phyloP scores from a whole-genome alignment of 2,113 vertebrate genomes.

The Stictonetta naevosa region DNA sequence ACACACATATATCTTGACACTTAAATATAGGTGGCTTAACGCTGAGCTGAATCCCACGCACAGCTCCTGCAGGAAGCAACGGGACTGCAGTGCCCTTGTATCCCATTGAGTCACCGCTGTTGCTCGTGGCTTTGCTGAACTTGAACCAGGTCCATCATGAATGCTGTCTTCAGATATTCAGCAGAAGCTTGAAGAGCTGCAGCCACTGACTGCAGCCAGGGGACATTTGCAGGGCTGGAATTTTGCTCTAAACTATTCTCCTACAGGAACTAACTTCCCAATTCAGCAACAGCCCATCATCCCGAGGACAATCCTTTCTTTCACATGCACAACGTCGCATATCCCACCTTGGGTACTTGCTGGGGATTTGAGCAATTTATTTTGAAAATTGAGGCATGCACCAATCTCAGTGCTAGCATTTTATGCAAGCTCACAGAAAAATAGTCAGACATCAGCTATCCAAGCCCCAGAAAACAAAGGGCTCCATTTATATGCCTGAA shows the following conservation, averaged over 20 bases:
- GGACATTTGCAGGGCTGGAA: background rate
- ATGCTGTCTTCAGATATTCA: background rate
- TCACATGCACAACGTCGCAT: background rate
- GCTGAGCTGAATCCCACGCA: background rate
- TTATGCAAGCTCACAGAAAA: background rate
- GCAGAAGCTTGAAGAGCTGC: background rate
- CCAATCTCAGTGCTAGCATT: background rate
- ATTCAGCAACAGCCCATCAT: background rate
- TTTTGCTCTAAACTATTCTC: background rate
- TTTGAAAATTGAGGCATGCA: background rate
- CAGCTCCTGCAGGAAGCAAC: background rate
- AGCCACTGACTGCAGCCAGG: background rate
- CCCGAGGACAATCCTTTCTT: background rate
- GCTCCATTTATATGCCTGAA: constrained; percentile 16
- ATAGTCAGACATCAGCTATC: background rate
- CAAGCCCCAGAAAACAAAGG: constrained; percentile 36
- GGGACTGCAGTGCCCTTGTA: background rate
- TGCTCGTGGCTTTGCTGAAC: background rate
- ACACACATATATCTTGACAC: background rate
- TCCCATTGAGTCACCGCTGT: background rate
- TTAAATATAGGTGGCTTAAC: background rate
- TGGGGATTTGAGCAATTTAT: background rate
- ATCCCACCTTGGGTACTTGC: background rate
- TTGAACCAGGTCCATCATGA: background rate
- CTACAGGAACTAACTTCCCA: background rate